phyloP scores from a whole-genome alignment of 2,797 vertebrate genomes.

The Danio tinwini region DNA sequence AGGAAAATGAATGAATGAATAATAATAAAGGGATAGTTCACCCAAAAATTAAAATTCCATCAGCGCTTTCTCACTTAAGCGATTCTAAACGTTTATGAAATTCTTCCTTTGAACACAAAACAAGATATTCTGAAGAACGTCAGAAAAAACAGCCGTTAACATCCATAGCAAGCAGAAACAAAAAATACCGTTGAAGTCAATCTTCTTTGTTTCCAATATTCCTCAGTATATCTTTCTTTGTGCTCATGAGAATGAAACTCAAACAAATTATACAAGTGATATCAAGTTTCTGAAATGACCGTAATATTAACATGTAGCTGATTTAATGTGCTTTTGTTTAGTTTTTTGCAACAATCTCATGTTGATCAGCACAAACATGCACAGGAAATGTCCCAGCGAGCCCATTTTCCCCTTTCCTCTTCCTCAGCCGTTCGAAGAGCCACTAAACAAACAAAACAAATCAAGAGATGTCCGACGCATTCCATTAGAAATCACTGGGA shows the following conservation, averaged over 20 bases:
- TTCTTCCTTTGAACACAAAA: too few species aligned
- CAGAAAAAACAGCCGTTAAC: too few species aligned
- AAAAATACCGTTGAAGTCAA: too few species aligned
- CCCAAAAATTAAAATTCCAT: too few species aligned
- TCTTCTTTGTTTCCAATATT: too few species aligned
- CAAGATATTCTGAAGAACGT: too few species aligned
- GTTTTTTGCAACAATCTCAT: constrained; percentile 65
- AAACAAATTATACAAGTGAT: constrained; percentile 25
- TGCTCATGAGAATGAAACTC: too few species aligned
- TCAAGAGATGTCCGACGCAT: constrained; percentile 39
- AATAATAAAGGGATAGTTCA: neutral
- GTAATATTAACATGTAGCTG: constrained; percentile 57
- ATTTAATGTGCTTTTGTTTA: constrained; percentile 55
- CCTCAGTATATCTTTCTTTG: too few species aligned
- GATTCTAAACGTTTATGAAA: too few species aligned
- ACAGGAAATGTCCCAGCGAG: constrained; percentile 81
- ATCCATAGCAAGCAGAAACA: too few species aligned
- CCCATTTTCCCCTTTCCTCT: constrained; percentile 76
- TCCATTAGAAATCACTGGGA: constrained; percentile 62
- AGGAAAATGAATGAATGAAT: too few species aligned
- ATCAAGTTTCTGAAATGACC: constrained; percentile 38
- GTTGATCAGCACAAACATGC: constrained; percentile 80
- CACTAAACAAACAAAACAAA: constrained; percentile 61
- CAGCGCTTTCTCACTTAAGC: too few species aligned
- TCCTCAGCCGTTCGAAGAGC: constrained; percentile 65